phyloP scores from a whole-genome alignment of 2,113 vertebrate genomes.

The Hippocampus zosterae region DNA sequence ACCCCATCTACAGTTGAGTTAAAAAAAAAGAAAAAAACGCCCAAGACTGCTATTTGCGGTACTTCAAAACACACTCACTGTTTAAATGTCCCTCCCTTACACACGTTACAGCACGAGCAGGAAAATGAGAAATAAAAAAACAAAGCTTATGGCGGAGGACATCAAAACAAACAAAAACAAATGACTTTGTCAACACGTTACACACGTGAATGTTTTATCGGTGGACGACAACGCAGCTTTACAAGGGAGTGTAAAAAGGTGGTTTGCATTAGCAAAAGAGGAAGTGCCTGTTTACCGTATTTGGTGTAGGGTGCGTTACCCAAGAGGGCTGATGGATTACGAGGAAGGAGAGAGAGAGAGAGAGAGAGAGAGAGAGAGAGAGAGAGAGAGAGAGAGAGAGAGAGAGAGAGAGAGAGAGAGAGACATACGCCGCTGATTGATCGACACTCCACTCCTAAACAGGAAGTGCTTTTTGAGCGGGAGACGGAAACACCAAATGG shows the following conservation, averaged over 20 bases:
- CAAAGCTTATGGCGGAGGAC: background rate
- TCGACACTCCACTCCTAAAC: background rate
- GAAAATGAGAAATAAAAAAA: background rate
- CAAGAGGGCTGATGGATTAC: background rate
- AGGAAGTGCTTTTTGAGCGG: constrained; percentile 34
- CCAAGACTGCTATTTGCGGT: background rate
- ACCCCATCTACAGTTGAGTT: too few relatives aligned
- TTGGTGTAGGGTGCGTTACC: background rate
- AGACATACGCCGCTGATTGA: background rate
- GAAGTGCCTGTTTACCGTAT: background rate
- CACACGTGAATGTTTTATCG: background rate
- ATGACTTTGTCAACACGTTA: background rate
- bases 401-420: background rate
- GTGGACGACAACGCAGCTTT: background rate
- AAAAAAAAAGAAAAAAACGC: too few relatives aligned
- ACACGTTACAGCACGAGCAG: background rate
- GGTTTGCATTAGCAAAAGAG: background rate
- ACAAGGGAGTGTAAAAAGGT: background rate
- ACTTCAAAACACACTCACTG: background rate
- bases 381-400: background rate
- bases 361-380: background rate
- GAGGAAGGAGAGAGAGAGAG: background rate
- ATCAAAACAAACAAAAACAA: background rate
- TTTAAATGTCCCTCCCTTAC: background rate
- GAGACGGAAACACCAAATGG: constrained; percentile 17